These are phyloP conservation scores for Homalodisca vitripennis DNA, from an alignment of 1,140 invertebrate species.

Conservation along the genomic window DNA sequence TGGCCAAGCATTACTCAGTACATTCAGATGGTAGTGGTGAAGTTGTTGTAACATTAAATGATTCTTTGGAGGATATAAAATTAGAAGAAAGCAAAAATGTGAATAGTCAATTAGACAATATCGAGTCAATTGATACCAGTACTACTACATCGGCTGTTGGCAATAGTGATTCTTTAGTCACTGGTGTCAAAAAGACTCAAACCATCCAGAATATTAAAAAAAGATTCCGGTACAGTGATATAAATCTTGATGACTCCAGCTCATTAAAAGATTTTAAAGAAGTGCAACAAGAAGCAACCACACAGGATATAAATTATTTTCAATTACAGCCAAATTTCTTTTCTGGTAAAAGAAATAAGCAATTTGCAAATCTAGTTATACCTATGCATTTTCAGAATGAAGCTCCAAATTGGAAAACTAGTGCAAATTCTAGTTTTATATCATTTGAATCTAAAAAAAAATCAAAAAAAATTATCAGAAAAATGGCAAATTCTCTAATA, in stretches of 20 bases:
- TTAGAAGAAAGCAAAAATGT: not conserved
- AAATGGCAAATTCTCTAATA: not conserved
- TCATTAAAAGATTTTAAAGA: not conserved
- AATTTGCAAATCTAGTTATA: not conserved
- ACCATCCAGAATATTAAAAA: not conserved
- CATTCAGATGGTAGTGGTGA: not conserved
- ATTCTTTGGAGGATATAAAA: slow-evolving; percentile 9
- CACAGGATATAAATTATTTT: not conserved
- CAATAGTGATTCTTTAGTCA: not conserved
- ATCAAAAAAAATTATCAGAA: not conserved
- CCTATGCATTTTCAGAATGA: not conserved
- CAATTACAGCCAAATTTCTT: not conserved
- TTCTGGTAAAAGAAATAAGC: not conserved
- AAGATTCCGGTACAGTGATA: not conserved
- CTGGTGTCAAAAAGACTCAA: not conserved
- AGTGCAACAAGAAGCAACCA: not conserved
- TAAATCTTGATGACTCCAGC: slow-evolving; percentile 6
- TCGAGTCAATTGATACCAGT: not conserved
- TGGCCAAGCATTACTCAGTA: slow-evolving; percentile 12
- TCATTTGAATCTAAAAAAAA: not conserved
- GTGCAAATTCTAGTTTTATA: slow-evolving; percentile 10
- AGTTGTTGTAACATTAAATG: slow-evolving; percentile 4
- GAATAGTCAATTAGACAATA: not conserved
- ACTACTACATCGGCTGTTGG: too few species aligned
- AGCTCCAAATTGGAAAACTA: slow-evolving; percentile 9